Evolutionary conservation across 2,888 invertebrate genomes (phyloP).

Genomic region (Mimachlamys varia): DNA sequence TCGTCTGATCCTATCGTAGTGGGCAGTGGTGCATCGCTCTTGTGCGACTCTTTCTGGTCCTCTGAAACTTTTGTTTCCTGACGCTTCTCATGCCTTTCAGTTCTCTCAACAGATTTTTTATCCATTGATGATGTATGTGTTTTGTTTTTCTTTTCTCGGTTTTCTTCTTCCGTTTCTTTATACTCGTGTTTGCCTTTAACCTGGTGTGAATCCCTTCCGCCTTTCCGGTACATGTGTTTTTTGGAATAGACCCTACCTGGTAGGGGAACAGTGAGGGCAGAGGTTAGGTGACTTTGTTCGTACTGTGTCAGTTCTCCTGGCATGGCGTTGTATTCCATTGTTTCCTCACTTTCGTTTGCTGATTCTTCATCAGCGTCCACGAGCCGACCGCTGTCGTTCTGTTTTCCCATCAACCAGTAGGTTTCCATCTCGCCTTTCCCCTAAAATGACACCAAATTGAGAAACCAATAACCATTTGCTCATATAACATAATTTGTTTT

Average conservation of each 20-base stretch:
- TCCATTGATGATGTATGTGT: too few species aligned
- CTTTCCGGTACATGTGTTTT: neutral
- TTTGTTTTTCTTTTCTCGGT: too few species aligned
- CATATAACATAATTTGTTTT: too few species aligned
- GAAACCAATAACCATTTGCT: neutral
- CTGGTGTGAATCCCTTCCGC: neutral
- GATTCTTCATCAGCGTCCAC: neutral
- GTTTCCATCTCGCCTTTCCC: slow-evolving; percentile 1
- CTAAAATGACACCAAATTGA: neutral
- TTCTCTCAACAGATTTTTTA: too few species aligned
- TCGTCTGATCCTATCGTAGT: too few species aligned
- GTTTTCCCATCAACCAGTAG: neutral
- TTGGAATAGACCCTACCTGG: neutral
- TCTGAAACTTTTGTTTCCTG: too few species aligned
- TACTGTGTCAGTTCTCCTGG: neutral
- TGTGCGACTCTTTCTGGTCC: too few species aligned
- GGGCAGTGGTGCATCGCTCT: too few species aligned
- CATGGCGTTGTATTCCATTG: neutral
- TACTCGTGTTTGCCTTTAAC: neutral
- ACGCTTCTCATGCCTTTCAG: too few species aligned
- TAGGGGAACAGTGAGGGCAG: neutral
- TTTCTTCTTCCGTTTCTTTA: neutral
- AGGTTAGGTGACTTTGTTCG: neutral
- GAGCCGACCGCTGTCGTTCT: neutral
- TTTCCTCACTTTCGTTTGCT: neutral